Percentiles rank a stretch among this genome's conserved stretches.
Conservation (phyloP, 2,888 invertebrate genomes). For the Eupeodes luniger region DNA sequence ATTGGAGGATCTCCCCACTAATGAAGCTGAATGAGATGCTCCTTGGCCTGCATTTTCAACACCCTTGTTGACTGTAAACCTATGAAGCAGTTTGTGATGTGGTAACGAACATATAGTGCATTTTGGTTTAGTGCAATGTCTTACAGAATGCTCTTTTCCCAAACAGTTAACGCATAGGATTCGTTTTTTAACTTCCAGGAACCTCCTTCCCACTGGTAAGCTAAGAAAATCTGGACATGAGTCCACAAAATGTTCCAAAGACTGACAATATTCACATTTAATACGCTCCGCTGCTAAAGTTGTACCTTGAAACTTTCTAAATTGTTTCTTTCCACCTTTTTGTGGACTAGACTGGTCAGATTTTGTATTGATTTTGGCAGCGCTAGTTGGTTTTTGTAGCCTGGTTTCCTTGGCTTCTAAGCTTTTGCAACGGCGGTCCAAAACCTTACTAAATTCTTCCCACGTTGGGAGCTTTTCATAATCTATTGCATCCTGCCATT, state of each 20-base stretch:
- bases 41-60: too few species aligned
- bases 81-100: too few species aligned
- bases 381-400: neutral
- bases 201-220: constrained; percentile 15
- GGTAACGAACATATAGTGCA: neutral
- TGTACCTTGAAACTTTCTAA: neutral
- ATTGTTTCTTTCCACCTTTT: neutral
- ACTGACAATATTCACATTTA: neutral
- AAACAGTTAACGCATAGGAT: constrained; percentile 21
- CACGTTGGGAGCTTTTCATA: neutral
- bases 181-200: constrained; percentile 20
- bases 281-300: too few species aligned
- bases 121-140: neutral
- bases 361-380: neutral
- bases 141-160: constrained; percentile 25
- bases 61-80: too few species aligned
- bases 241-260: neutral
- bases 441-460: constrained; percentile 4
- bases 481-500: too few species aligned
- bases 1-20: too few species aligned
- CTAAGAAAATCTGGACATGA: constrained; percentile 12
- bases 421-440: constrained; percentile 16
- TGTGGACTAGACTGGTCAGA: neutral
- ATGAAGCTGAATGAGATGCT: too few species aligned
- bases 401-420: constrained; percentile 8